A percentile compares a stretch with the other conserved stretches of the same genome.
Conservation (phyloP, 2,888 invertebrate genomes). For the Pantelozetes paolii region DNA sequence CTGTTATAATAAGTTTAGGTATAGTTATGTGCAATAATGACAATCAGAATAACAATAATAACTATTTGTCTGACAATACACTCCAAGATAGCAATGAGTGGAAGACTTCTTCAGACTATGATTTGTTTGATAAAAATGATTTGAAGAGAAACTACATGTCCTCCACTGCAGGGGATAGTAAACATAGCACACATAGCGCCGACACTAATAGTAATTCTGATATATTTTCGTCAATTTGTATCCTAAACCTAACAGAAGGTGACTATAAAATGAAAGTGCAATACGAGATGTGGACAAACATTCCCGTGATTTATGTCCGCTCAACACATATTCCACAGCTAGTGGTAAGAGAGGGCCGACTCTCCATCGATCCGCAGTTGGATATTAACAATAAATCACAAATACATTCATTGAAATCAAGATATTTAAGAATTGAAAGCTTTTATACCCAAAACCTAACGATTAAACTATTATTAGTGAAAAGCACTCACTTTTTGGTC, state of each 20-base stretch:
- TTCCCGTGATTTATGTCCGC: constrained; percentile 27
- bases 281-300: not conserved
- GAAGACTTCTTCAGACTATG: not conserved
- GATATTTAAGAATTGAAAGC: constrained; percentile 31
- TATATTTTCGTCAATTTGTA: constrained; percentile 9
- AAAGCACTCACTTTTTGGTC: not conserved
- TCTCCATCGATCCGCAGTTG: constrained; percentile 36
- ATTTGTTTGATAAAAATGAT: constrained; percentile 1
- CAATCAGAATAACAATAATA: not conserved
- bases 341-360: constrained; percentile 31
- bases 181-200: not conserved
- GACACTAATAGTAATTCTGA: not conserved
- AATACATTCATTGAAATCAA: constrained; percentile 33
- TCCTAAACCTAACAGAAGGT: not conserved
- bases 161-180: too few relatives aligned
- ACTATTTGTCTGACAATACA: not conserved
- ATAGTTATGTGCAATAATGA: not conserved
- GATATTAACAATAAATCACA: constrained; percentile 18
- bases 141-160: not conserved
- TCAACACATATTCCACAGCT: constrained; percentile 1
- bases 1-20: constrained; percentile 2
- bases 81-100: not conserved
- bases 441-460: constrained; percentile 7
- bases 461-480: constrained; percentile 17
- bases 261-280: constrained; percentile 29